Base-by-base conservation (phyloP, 1,140 invertebrate genomes). In the Heliconius eleuchia region DNA sequence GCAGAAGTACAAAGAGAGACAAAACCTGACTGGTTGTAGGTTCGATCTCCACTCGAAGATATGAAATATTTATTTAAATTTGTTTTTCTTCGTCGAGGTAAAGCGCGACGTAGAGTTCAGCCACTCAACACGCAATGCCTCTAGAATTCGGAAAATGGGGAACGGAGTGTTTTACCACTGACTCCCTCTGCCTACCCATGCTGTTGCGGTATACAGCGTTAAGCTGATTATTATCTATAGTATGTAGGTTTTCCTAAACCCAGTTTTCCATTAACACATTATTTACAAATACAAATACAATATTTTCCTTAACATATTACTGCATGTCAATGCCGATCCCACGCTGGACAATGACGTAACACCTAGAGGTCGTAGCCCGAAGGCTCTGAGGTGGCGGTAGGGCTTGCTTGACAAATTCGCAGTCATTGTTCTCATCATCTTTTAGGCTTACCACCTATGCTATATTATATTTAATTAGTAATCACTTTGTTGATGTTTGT, bases 301-400 rank as follows among this genome's bases (percentile, higher is more conserved):
- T 66, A 66, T 66, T 81, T 78, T 79, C 76, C 82, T 78, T 76
- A 72, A 39, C 39, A 42, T 60, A 57, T 76, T 71, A 70, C 27
- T 76, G 30, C 9, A 70, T 70, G 37, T 76, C 86, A 88, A 87
- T 85, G 85, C 83, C 85, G 80, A 71, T 88, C 86, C 81, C 86
- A 88, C 85, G 86, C 79, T 84, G 77, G 81, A 82, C 83, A 80
- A 76, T 83, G 80, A 82, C 79, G 81, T 82, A 74, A 80, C 71
- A 16, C 52, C 46, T 70, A 71, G 81, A 84, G 81, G 83, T 80
- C 83, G 76, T 78, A 77, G 80, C 75, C 74, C 73, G 80, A 81
- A 66, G 60, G 60, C n/a, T 66, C 13, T 66, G 18, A 74, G 77
- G 77, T 79, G 70, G 60, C 4, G 13, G 55, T 74, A 79, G 77